Base-by-base conservation (phyloP, 2,888 invertebrate genomes). In the Parnassius mnemosyne region DNA sequence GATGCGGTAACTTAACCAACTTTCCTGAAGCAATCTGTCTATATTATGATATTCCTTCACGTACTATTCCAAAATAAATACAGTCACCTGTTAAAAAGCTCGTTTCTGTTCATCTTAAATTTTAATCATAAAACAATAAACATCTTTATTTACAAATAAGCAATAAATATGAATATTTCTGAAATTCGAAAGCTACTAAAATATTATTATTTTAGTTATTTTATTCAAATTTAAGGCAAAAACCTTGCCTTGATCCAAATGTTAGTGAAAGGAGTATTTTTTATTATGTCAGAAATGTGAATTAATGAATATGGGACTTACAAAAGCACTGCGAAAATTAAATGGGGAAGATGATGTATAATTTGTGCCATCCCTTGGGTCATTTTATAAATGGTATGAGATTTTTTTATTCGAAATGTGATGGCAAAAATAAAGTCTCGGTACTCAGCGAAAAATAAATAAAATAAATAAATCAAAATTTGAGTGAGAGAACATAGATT, bases 261-360 rank as follows among this genome's bases (percentile, higher is more conserved):
- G 46, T 57, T 11, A 46, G 58, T 51, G 49, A 58, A 64, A 56
- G 59, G 50, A 53, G 10, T 53, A 34, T 63, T 54, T 53, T 64
- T 61, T 61, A 53, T 65, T 65, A 57, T 56, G 58, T 47, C 60
- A 62, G 52, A 62, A 56, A 58, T 59, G 43, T 56, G 59, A 59
- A 62, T 59, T 65, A 52, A 60, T 62, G 62, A 62, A 59, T 62
- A 60, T 52, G 55, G 62, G 59, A 49, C 50, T 53, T 20, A 54
- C 62, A 51, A 57, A 66, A 66, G 63, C 64, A 66, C 58, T 61
- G 65, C 53, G 58, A 53, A 61, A 64, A 58, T 61, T 64, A 63
- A 56, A 56, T 55, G n/a, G 63, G 59, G 34, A 47, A 59, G 60
- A 60, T 59, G 63, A 60, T 60, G 53, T 56, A 63, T 56, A 60